Evolutionary conservation across 2,113 vertebrate genomes (phyloP), one percentile per base, ranked within the genome.

Genomic region (Aphyosemion australe): DNA sequence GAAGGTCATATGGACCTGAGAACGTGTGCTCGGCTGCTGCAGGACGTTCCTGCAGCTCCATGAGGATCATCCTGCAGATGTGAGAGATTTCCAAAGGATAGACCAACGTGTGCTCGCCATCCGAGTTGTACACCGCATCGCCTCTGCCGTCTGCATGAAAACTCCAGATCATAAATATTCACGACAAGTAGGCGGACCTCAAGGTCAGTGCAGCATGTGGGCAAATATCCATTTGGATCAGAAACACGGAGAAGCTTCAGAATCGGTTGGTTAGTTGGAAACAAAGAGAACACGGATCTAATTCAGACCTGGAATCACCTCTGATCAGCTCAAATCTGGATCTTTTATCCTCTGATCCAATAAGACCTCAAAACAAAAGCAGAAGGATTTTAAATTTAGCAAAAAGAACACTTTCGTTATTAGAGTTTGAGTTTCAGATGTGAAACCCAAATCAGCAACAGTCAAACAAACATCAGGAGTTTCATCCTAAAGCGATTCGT

Each of bases 81-180:
- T 37, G 3, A 42, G 41, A 42, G 41, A 42, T 42, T 42, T 42
- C 41, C 12, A 37, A 10, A 37, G 9, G 5, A 37, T 37, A 37
- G 34, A 37, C 9, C 34, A 37, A 37, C 34, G 7, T 10, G 6
- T 7, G 34, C 6, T 7, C 7, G 34, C 39, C 41, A 26, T 16
- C 54, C 43, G 52, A 53, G 50, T 49, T 45, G 31, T 15, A 42
- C 48, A n/a, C 49, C 48, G 52, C 69, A 49, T 43, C 26, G 39
- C 50, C 45, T 41, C 32, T 49, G 15, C 18, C 43, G 20, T 73
- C 49, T 68, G 76, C 72, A 76, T 54, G 59, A 79, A 69, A 12
- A 65, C 53, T 65, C 9, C 18, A 26, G 21, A 10, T 2, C 42
- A 75, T 81, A 50, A 75, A 79, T 79, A 82, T 84, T 79, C 62